These are phyloP conservation scores for Allophyes oxyacanthae DNA, from an alignment of 2,888 invertebrate species.

Conservation along the genomic window DNA sequence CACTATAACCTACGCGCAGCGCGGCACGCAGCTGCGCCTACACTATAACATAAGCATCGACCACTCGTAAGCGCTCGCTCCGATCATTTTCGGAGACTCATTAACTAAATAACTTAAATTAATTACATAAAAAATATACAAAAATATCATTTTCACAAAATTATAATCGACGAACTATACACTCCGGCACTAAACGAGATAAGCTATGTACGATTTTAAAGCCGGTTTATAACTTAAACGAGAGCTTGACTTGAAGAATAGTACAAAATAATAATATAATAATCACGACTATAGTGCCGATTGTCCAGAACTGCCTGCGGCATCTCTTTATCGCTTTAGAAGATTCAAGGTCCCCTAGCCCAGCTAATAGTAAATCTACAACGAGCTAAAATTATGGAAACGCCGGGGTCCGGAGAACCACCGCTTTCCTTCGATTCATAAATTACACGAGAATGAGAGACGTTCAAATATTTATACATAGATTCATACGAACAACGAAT, in stretches of 20 bases:
- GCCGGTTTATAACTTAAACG: constrained; percentile 88
- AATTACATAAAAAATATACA: constrained; percentile 88
- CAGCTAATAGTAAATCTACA: constrained; percentile 88
- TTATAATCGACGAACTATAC: constrained; percentile 87
- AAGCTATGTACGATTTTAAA: constrained; percentile 86
- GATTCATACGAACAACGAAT: constrained; percentile 89
- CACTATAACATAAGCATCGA: constrained; percentile 78
- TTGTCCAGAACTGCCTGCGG: constrained; percentile 89
- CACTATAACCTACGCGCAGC: constrained; percentile 81
- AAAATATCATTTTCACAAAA: constrained; percentile 89
- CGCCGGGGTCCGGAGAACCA: constrained; percentile 74
- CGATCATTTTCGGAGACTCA: constrained; percentile 70
- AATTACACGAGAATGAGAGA: constrained; percentile 89
- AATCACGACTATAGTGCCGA: constrained; percentile 89
- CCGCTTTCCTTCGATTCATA: constrained; percentile 85
- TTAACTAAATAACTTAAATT: constrained; percentile 86
- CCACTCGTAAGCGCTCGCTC: constrained; percentile 74
- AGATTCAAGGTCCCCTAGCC: constrained; percentile 90
- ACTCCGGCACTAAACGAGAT: constrained; percentile 86
- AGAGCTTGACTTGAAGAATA: constrained; percentile 87
- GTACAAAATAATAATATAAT: constrained; percentile 82
- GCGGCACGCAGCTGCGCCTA: constrained; percentile 57
- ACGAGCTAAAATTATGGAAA: constrained; percentile 86
- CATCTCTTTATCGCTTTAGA: constrained; percentile 80
- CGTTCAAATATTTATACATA: constrained; percentile 89